Conservation (phyloP, 2,113 vertebrate genomes). For the Paedocypris sp. region DNA sequence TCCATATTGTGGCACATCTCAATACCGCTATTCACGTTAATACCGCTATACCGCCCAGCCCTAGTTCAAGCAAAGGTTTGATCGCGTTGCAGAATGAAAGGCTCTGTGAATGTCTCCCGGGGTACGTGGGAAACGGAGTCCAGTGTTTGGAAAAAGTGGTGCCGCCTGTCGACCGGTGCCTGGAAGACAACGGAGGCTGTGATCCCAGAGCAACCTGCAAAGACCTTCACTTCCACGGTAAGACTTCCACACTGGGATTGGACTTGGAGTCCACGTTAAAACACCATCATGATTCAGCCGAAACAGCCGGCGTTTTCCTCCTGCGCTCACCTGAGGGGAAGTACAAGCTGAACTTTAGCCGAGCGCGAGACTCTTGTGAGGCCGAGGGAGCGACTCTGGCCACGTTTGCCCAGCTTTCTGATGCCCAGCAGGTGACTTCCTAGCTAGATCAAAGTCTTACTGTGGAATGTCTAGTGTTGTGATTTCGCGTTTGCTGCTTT, state of each 20-base stretch:
- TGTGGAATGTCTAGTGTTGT: no score
- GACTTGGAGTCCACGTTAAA: background rate
- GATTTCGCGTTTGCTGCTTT: background rate
- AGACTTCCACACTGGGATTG: background rate
- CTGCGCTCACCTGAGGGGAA: conserved; percentile 69
- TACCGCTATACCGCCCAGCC: no score
- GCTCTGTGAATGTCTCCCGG: conserved; percentile 69
- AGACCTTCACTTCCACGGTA: conserved; percentile 86
- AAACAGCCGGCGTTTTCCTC: conserved; percentile 81
- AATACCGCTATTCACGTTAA: no score
- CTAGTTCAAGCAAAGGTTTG: no score
- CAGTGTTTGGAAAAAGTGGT: conserved; percentile 73
- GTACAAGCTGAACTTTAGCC: conserved; percentile 71
- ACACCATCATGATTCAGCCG: conserved; percentile 63
- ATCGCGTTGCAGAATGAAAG: conserved; percentile 66
- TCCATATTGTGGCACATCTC: no score
- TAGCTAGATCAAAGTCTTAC: background rate
- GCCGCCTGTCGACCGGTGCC: conserved; percentile 76
- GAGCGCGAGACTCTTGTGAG: conserved; percentile 63
- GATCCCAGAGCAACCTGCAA: conserved; percentile 70
- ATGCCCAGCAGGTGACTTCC: conserved; percentile 78
- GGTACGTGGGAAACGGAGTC: conserved; percentile 76
- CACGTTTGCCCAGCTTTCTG: conserved; percentile 70
- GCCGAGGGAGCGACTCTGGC: conserved; percentile 71
- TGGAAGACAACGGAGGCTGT: conserved; percentile 71